Base-by-base conservation (phyloP, 2,113 vertebrate species). In the Thermophis baileyi region DNA sequence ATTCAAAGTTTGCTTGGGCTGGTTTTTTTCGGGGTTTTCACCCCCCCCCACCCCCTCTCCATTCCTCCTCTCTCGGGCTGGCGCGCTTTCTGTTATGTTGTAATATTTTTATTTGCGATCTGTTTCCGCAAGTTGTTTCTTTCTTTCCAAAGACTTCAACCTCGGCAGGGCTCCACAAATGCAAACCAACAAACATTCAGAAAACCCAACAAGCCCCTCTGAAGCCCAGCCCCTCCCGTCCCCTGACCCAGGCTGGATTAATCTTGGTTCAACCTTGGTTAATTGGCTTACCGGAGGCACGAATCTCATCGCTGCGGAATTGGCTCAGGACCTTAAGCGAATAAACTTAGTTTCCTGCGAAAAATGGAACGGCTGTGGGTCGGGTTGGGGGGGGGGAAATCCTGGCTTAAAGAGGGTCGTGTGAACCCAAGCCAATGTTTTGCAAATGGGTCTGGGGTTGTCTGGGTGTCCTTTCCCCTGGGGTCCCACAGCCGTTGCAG, bases 1-100 rank as follows among this genome's bases (percentile, higher is more conserved):
- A 74, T 74, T 74, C n/a, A 35, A 20, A 74, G 69, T 40, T 74
- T 74, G n/a, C n/a, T 74, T 16, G 30, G 60, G 60, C 12, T 60
- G 6, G 25, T 69, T 69, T 69, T n/a, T n/a, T 69, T n/a, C 4
- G 14, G 1, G 4, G 27, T 27, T 60, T 63, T 11, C 51, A 18
- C 0, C 2, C 22, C 22, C 24, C 55, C 22, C 20, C 24, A 0
- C 8, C 1, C n/a, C n/a, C n/a, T n/a, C n/a, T 12, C 57, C 27
- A 1, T 63, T 63, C 27, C 11, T n/a, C 30, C 60, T 14, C 30
- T 4, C 27, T 25, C 2, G n/a, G 16, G n/a, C 69, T 35, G n/a
- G 14, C n/a, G 6, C 6, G 5, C 16, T 20, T 74, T 81, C 16
- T 81, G 16, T 20, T 40, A 35, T 20, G 69, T 40, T 40, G 69